Evolutionary conservation across 1,140 invertebrate species (phyloP), one percentile per base, ranked within the genome.

Genomic region (Platyura marginata): DNA sequence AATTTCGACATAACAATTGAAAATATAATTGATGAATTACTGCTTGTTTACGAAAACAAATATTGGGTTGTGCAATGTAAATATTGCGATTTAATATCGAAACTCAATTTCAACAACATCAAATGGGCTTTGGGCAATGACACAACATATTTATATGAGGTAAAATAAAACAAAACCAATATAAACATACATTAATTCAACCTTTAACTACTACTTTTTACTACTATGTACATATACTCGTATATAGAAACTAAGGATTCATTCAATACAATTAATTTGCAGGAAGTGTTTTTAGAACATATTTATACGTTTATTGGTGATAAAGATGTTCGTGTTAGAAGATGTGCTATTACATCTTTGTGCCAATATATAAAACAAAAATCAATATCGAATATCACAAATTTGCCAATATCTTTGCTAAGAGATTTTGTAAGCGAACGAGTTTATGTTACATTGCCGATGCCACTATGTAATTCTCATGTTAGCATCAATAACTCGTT

Each of bases 41-140:
- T 53, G 39, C 51, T 61, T 40, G 59, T 59, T 46, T 51, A 53
- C 50, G 49, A 57, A 51, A 61, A 61, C 51, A 60, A 58, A 56
- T 59, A 61, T 57, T 61, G 59, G 59, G 50, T 61, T 47, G 58
- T 61, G 46, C 59, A 61, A 49, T 58, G 58, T 57, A 61, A 61
- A 56, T 61, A 59, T 47, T 56, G 55, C 46, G 58, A 61, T 52
- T 56, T 61, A 52, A 55, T 61, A 49, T 54, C 56, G 43, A 61
- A 58, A 57, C 56, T 61, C 50, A 56, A 61, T 56, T 58, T 58
- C 52, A 48, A 52, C 45, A 49, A 51, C 16, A 46, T 61, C 22
- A 54, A 49, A 41, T 48, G 48, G 21, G 54, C 52, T 48, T 57
- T 55, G 51, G 55, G 49, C 48, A 50, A 48, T 42, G 56, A 57